Percentiles rank a stretch among this genome's conserved stretches.
Evolutionary conservation across 1,140 invertebrate species (phyloP).

Genomic region (Pollicipes pollicipes): DNA sequence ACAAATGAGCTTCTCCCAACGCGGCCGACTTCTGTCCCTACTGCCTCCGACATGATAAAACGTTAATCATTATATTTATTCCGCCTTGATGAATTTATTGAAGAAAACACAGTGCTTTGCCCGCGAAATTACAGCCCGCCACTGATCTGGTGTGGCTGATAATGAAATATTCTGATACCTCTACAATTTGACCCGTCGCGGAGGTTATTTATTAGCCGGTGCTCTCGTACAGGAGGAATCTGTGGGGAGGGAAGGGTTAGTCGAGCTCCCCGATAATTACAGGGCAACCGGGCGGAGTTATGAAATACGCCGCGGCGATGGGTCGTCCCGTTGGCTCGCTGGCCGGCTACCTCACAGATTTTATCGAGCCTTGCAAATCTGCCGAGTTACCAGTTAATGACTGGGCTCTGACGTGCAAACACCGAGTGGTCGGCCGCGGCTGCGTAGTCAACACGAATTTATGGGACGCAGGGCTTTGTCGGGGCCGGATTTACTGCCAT

Average conservation of each 20-base stretch:
- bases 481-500: not conserved
- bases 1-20: not conserved
- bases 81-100: constrained; percentile 1
- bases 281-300: not conserved
- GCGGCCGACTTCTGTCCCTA: not conserved
- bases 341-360: not conserved
- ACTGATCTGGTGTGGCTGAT: not conserved
- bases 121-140: not conserved
- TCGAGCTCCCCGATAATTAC: not conserved
- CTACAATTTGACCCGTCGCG: not conserved
- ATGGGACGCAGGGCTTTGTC: not conserved
- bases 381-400: not conserved
- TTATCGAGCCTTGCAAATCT: not conserved
- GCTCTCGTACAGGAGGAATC: not conserved
- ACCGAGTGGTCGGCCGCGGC: not conserved
- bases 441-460: not conserved
- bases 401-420: not conserved
- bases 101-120: not conserved
- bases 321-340: not conserved
- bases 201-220: not conserved
- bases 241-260: not conserved
- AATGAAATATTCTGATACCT: not conserved
- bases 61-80: constrained; percentile 1
- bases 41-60: not conserved
- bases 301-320: not conserved